Conservation (phyloP, 2,113 vertebrate genomes). For the Rhea americana region DNA sequence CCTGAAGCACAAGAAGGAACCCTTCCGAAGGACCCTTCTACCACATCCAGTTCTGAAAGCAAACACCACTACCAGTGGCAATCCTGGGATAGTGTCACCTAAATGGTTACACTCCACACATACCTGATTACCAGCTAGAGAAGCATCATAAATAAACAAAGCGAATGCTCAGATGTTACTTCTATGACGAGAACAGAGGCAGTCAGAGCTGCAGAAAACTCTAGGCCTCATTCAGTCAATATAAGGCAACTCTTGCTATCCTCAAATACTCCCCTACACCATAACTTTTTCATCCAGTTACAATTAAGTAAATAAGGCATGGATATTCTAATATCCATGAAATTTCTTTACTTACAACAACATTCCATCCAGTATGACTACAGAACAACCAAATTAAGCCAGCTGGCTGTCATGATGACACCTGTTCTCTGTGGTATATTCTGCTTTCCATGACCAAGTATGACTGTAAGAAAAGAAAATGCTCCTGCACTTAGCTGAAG, state of each 20-base stretch:
- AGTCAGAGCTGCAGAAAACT: background rate
- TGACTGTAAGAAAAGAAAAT: background rate
- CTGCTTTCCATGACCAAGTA: background rate
- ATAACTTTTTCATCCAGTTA: background rate
- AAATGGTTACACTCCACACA: background rate
- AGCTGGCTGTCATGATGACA: background rate
- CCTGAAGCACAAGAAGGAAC: background rate
- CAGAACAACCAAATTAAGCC: background rate
- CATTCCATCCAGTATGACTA: background rate
- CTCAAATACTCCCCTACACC: background rate
- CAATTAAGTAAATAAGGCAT: background rate
- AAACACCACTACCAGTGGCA: background rate
- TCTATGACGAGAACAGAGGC: background rate
- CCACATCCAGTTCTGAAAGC: background rate
- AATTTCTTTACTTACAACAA: background rate
- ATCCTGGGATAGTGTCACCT: background rate
- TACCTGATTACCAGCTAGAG: constrained; percentile 11
- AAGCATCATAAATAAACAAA: background rate
- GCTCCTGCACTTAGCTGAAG: background rate
- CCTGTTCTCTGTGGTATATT: background rate
- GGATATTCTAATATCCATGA: background rate
- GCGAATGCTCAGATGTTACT: background rate
- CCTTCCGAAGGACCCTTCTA: background rate
- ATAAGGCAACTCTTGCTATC: background rate
- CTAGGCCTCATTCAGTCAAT: background rate